These are phyloP conservation scores for Propithecus deckenii DNA, from an alignment of 2,797 vertebrate genomes.

Conservation along the genomic window DNA sequence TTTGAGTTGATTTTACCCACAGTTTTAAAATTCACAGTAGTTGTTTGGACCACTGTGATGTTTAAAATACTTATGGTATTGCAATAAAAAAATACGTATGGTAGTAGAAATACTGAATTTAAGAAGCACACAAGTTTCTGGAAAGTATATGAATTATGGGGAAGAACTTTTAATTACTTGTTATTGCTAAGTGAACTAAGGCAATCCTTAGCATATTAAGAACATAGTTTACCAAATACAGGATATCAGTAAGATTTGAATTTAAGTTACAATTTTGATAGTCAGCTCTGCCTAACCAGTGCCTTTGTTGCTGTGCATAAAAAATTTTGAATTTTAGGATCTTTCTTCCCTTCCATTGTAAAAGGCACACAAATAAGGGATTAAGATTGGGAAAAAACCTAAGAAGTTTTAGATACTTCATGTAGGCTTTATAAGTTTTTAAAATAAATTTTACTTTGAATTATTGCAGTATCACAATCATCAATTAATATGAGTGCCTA, in stretches of 20 bases:
- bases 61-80: not conserved
- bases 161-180: not conserved
- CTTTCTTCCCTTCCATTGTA: not conserved
- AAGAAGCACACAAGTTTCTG: not conserved
- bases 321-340: not conserved
- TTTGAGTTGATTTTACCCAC: constrained; percentile 21
- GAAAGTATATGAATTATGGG: not conserved
- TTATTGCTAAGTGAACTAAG: not conserved
- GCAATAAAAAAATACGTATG: not conserved
- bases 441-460: not conserved
- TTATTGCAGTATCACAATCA: not conserved
- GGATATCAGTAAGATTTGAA: not conserved
- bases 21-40: constrained; percentile 20
- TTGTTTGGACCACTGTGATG: not conserved
- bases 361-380: not conserved
- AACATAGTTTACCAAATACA: not conserved
- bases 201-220: not conserved
- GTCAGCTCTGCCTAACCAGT: not conserved
- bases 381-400: not conserved
- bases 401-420: not conserved
- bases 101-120: not conserved
- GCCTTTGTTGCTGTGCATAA: not conserved
- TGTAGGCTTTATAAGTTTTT: not conserved
- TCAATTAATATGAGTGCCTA: not conserved
- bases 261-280: constrained; percentile 12